Conservation (phyloP, 2,113 vertebrate genomes). For the Ginglymostoma cirratum region DNA sequence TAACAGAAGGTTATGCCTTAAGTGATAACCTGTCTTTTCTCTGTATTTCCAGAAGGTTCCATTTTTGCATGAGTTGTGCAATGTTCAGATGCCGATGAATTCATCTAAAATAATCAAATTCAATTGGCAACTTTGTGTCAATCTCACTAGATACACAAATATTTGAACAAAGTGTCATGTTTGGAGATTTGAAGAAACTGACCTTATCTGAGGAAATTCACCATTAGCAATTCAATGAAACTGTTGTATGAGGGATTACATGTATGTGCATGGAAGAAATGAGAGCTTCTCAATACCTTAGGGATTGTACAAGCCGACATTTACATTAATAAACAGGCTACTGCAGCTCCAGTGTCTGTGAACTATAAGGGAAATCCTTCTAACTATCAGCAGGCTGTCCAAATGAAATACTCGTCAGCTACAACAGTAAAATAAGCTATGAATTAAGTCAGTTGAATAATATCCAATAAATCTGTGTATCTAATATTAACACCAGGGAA, state of each 20-base stretch:
- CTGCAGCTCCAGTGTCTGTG: background rate
- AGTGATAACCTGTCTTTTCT: background rate
- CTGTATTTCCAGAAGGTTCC: background rate
- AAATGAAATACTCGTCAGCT: background rate
- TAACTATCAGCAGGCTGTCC: background rate
- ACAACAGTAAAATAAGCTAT: background rate
- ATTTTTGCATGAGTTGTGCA: background rate
- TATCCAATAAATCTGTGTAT: background rate
- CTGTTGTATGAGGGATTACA: background rate
- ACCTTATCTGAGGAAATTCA: background rate
- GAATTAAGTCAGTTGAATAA: background rate
- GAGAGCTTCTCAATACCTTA: background rate
- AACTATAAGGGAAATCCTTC: background rate
- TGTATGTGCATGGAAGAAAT: background rate
- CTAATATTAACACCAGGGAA: background rate
- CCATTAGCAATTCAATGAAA: background rate
- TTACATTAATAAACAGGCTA: background rate
- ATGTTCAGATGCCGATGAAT: background rate
- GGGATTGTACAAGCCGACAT: background rate
- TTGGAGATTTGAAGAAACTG: background rate
- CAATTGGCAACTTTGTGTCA: background rate
- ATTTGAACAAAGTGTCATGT: background rate
- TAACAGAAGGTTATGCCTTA: background rate
- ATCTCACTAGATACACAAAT: background rate
- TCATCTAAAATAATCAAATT: background rate